Evolutionary conservation across 2,888 invertebrate species (phyloP).

Genomic region (Meta bourneti): DNA sequence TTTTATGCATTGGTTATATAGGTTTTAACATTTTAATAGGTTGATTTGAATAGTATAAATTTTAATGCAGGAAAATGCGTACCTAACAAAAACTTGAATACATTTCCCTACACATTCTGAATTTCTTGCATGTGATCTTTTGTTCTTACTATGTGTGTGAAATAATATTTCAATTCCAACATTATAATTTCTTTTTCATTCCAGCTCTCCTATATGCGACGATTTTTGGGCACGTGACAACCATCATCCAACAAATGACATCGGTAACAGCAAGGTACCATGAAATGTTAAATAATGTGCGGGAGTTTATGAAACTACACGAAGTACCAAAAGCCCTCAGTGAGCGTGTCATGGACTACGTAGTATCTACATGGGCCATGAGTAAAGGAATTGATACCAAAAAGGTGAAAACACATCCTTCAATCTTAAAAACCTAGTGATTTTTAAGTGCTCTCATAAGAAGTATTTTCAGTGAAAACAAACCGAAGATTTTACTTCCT

Average conservation of each 20-base stretch:
- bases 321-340: constrained; percentile 99
- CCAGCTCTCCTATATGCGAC: constrained; percentile 98
- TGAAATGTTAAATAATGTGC: constrained; percentile 99
- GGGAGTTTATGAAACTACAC: constrained; percentile 99
- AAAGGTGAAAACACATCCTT: constrained; percentile 86
- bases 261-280: constrained; percentile 99
- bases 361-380: constrained; percentile 99
- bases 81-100: no score
- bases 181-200: background rate
- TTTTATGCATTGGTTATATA: no score
- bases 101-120: no score
- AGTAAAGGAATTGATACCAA: constrained; percentile 99
- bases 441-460: no score
- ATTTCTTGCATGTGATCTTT: no score
- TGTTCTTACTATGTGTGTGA: no score
- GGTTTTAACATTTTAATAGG: no score
- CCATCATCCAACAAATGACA: constrained; percentile 99
- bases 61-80: no score
- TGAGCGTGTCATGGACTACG: constrained; percentile 99
- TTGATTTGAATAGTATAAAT: no score
- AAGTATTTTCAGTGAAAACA: no score
- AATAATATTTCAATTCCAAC: no score
- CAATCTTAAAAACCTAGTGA: background rate
- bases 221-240: constrained; percentile 99
- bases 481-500: no score